A percentile compares a stretch with the other conserved stretches of the same genome.
Conservation (phyloP, 1,140 invertebrate genomes). For the Lordiphosa clarofinis region DNA sequence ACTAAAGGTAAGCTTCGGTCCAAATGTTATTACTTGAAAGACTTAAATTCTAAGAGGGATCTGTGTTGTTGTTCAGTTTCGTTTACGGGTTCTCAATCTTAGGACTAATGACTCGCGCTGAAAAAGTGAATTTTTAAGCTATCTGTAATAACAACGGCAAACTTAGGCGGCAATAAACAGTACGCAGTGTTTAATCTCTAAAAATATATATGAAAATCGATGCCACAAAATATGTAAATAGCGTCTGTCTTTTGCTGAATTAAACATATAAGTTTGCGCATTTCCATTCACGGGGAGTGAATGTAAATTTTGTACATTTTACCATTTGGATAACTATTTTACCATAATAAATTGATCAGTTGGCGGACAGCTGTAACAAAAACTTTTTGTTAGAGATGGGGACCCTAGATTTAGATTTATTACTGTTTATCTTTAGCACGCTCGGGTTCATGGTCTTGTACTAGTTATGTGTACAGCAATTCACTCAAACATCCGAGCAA, state of each 20-base stretch:
- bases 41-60: background rate
- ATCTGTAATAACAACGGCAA: slow-evolving; percentile 52
- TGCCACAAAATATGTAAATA: slow-evolving; percentile 16
- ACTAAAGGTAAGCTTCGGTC: too few relatives aligned
- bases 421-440: too few relatives aligned
- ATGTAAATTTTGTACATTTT: too few relatives aligned
- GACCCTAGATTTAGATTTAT: too few relatives aligned
- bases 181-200: slow-evolving; percentile 29
- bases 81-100: slow-evolving; percentile 27
- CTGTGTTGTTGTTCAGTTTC: slow-evolving; percentile 2
- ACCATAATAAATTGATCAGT: too few relatives aligned
- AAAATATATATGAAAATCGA: background rate
- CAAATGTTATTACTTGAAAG: background rate
- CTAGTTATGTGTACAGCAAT: too few relatives aligned
- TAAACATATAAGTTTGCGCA: background rate
- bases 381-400: too few relatives aligned
- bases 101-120: slow-evolving; percentile 58
- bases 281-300: background rate
- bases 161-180: slow-evolving; percentile 26
- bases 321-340: too few relatives aligned
- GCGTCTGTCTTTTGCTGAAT: slow-evolving; percentile 15
- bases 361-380: too few relatives aligned
- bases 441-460: too few relatives aligned
- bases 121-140: slow-evolving; percentile 45
- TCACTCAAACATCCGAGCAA: too few relatives aligned